Evolutionary conservation across 2,888 invertebrate species (phyloP).

Genomic region (Clistopyga incitator): DNA sequence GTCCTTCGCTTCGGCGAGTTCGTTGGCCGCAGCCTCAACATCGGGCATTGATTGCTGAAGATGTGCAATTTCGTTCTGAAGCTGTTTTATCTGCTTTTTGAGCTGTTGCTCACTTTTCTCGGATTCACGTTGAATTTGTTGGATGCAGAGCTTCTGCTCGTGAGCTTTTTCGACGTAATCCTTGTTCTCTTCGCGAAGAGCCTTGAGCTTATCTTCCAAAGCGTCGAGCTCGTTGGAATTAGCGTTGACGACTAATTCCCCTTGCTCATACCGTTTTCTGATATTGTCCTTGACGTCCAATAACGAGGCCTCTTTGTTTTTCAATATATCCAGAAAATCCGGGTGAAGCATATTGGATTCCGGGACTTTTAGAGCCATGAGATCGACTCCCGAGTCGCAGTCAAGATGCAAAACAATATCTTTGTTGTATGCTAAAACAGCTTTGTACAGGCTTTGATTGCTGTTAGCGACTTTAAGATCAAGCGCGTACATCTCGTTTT

Average conservation of each 20-base stretch:
- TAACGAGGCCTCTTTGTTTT: constrained; percentile 62
- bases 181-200: constrained; percentile 67
- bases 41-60: constrained; percentile 69
- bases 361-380: constrained; percentile 76
- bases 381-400: constrained; percentile 65
- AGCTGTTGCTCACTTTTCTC: constrained; percentile 72
- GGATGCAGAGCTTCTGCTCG: constrained; percentile 71
- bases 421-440: constrained; percentile 77
- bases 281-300: constrained; percentile 68
- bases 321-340: constrained; percentile 70
- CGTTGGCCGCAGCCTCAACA: constrained; percentile 61
- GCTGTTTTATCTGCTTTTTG: constrained; percentile 72
- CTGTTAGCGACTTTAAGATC: constrained; percentile 77
- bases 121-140: constrained; percentile 66
- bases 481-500: constrained; percentile 77
- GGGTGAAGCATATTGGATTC: constrained; percentile 72
- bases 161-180: constrained; percentile 67
- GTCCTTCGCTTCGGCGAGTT: constrained; percentile 73
- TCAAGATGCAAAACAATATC: constrained; percentile 75
- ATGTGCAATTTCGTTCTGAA: constrained; percentile 70
- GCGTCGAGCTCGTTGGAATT: constrained; percentile 67
- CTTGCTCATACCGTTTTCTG: constrained; percentile 58
- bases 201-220: constrained; percentile 69
- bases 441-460: constrained; percentile 75
- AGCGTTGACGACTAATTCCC: constrained; percentile 57